Conservation (phyloP, 2,797 vertebrate species). For the Helostoma temminkii region DNA sequence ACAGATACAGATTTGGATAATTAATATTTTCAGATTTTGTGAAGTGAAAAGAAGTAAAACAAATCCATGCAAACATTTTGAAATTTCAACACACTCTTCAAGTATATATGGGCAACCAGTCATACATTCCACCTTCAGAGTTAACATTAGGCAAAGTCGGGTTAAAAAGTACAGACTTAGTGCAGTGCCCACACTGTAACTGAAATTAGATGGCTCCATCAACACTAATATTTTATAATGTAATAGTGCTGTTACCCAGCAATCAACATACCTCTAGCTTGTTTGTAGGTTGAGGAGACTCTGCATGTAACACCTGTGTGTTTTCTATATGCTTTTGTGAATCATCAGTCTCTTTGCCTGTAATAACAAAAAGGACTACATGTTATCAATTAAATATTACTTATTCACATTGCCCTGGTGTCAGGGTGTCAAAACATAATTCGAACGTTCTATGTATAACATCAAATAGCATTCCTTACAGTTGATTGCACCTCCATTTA, state of each 20-base stretch:
- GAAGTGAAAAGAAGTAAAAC: too few species aligned
- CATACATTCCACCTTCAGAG: neutral
- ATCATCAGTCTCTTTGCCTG: constrained; percentile 36
- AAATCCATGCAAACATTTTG: too few species aligned
- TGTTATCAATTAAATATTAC: neutral
- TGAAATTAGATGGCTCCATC: neutral
- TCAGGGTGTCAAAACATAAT: neutral
- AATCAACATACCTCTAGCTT: constrained; percentile 24
- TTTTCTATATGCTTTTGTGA: constrained; percentile 29
- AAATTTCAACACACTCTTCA: too few species aligned
- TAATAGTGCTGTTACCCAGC: neutral
- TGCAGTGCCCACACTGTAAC: neutral
- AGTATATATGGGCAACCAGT: too few species aligned
- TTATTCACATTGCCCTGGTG: neutral
- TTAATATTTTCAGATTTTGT: too few species aligned
- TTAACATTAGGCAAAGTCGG: neutral
- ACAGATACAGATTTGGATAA: too few species aligned
- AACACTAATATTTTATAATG: neutral
- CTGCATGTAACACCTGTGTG: constrained; percentile 2
- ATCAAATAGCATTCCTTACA: neutral
- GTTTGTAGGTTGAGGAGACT: constrained; percentile 20
- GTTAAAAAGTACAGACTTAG: neutral
- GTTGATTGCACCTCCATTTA: constrained; percentile 33
- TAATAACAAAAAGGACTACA: neutral
- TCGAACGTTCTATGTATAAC: neutral